Percentiles rank a stretch among this genome's conserved stretches.
These are phyloP conservation scores for Lagorchestes hirsutus DNA, from an alignment of 2,797 vertebrate genomes.

Conservation along the genomic window DNA sequence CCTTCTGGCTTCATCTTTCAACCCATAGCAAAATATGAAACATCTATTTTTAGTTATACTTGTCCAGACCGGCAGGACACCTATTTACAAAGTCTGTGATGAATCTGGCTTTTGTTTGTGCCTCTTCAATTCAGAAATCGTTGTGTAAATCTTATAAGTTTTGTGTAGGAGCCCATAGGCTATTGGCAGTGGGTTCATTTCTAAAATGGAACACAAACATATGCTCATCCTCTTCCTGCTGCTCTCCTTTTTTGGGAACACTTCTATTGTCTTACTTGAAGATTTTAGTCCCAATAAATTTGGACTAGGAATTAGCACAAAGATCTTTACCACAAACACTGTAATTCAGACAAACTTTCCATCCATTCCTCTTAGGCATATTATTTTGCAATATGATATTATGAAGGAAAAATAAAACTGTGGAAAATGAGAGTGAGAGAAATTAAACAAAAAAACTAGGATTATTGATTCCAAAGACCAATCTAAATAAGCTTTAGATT, in stretches of 20 bases:
- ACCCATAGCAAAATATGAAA: background rate
- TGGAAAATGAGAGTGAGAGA: background rate
- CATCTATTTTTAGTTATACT: background rate
- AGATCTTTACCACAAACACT: background rate
- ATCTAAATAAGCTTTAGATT: background rate
- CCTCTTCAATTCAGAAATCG: constrained; percentile 58
- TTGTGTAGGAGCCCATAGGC: constrained; percentile 59
- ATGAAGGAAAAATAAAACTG: background rate
- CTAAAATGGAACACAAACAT: constrained; percentile 68
- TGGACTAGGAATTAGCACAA: background rate
- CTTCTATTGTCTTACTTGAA: constrained; percentile 30
- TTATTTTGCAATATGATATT: background rate
- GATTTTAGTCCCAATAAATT: constrained; percentile 31
- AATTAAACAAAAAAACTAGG: background rate
- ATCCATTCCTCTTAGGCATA: background rate
- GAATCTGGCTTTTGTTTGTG: constrained; percentile 36
- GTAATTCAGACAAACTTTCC: background rate
- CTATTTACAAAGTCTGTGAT: background rate
- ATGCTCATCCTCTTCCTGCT: constrained; percentile 46
- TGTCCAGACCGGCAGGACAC: background rate
- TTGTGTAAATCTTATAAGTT: constrained; percentile 58
- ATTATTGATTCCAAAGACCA: background rate
- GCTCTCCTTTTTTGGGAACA: constrained; percentile 47
- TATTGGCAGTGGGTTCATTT: constrained; percentile 49
- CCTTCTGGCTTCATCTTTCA: background rate